phyloP scores from a whole-genome alignment of 2,888 invertebrate genomes.

The Blera fallax region DNA sequence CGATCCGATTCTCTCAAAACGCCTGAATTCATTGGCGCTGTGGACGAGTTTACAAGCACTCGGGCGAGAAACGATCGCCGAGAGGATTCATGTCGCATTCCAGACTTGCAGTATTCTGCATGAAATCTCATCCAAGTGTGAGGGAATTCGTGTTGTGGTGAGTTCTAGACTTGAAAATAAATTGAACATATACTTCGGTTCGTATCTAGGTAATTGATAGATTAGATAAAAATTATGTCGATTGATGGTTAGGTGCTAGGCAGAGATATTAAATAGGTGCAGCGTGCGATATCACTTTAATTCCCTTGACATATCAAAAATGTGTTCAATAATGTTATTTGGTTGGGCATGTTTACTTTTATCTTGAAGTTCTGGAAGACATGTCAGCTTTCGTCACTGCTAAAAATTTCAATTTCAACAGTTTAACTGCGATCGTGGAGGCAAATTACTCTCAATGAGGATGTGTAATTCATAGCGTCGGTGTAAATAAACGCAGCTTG shows the following conservation, averaged over 20 bases:
- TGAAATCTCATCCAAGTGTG: constrained; percentile 83
- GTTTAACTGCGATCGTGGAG: too few relatives aligned
- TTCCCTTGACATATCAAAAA: not conserved
- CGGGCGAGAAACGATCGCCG: constrained; percentile 88
- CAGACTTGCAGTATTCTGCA: constrained; percentile 85
- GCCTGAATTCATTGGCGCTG: constrained; percentile 90
- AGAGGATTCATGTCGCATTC: constrained; percentile 89
- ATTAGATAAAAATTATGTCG: constrained; percentile 17
- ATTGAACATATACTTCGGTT: not conserved
- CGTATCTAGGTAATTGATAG: constrained; percentile 4
- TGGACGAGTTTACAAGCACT: constrained; percentile 91
- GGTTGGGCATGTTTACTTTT: too few relatives aligned
- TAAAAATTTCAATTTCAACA: too few relatives aligned
- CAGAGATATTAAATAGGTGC: not conserved
- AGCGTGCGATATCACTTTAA: not conserved
- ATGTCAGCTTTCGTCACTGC: too few relatives aligned
- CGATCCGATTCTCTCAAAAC: constrained; percentile 81
- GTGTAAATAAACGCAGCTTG: too few relatives aligned
- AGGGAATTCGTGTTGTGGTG: constrained; percentile 88
- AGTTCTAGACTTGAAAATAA: constrained; percentile 75
- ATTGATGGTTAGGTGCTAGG: not conserved
- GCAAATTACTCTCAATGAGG: too few relatives aligned
- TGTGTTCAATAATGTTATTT: too few relatives aligned
- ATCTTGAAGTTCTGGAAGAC: too few relatives aligned
- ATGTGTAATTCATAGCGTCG: too few relatives aligned